Conservation (phyloP, 1,140 invertebrate species). For the Chymomyza costata region DNA sequence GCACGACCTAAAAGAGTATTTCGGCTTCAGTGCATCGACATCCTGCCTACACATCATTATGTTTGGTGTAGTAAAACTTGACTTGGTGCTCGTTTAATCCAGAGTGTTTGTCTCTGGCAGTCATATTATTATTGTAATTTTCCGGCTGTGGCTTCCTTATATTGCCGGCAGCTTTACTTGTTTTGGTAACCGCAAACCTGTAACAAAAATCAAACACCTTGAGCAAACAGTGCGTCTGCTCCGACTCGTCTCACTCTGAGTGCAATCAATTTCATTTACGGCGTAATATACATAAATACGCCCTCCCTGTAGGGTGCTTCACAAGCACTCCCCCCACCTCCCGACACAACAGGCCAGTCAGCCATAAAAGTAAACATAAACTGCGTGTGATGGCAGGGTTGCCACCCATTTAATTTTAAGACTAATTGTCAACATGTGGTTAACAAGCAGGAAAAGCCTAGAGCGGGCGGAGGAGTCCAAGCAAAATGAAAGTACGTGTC, state of each 20-base stretch:
- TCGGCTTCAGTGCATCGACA: constrained; percentile 38
- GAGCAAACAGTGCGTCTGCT: constrained; percentile 34
- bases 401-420: constrained; percentile 51
- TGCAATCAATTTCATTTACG: constrained; percentile 46
- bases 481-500: too few species aligned
- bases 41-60: neutral
- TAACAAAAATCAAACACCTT: constrained; percentile 42
- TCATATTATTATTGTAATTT: constrained; percentile 27
- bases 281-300: neutral
- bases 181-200: too few species aligned
- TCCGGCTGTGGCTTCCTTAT: constrained; percentile 25
- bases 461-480: too few species aligned
- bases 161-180: constrained; percentile 8
- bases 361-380: constrained; percentile 13
- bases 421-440: constrained; percentile 61
- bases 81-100: too few species aligned
- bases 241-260: constrained; percentile 11
- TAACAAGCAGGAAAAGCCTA: too few species aligned
- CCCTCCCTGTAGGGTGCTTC: neutral
- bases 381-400: constrained; percentile 11
- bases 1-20: too few species aligned
- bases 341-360: neutral
- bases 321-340: neutral
- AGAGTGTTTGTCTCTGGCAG: constrained; percentile 28
- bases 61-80: too few species aligned